Evolutionary conservation across 2,888 invertebrate genomes (phyloP), one percentile per base, ranked within the genome.

Genomic region (Erpobdella octoculata): DNA sequence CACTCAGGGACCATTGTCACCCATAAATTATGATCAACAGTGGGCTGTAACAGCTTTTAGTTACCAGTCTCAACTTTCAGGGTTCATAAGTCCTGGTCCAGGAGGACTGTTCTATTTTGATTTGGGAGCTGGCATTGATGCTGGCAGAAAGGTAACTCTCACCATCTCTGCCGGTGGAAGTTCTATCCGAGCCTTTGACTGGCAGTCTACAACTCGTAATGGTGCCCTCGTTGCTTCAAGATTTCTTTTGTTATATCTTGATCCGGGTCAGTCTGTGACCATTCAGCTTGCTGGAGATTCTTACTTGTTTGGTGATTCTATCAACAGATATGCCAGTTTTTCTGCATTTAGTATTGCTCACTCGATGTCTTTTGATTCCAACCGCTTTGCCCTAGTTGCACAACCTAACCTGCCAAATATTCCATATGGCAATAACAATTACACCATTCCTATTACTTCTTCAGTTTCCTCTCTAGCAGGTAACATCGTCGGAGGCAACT

Each of bases 341-440:
- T 71, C 61, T n/a, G 73, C 38, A 6, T 73, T 73, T 48, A 71
- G 71, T 25, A 64, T 73, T n/a, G 4, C 66, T 8, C 67, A 66
- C 25, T 33, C 61, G 8, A 65, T 73, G 58, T 53, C 65, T 12
- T 41, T 41, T 6, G 58, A 67, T n/a, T 64, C 73, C 28, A 25
- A 65, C 21, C 18, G 9, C 15, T 64, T 38, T 6, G 46, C 73
- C 33, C 36, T 73, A n/a, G 15, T 46, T 18, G 73, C 73, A 18
- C 58, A 61, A 21, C 67, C 38, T n/a, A 28, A 71, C 25, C 21
- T 48, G 2, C 28, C 37, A 12, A 6, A 9, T 12, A 21, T 21
- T 38, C 58, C 66, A 58, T 59, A 61, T 37, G 3, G 21, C 37
- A 35, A 1, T 59, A 58, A 9, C 0, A 28, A 48, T 5, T 28